Conservation (phyloP, 2,113 vertebrate genomes). For the Mirounga angustirostris region DNA sequence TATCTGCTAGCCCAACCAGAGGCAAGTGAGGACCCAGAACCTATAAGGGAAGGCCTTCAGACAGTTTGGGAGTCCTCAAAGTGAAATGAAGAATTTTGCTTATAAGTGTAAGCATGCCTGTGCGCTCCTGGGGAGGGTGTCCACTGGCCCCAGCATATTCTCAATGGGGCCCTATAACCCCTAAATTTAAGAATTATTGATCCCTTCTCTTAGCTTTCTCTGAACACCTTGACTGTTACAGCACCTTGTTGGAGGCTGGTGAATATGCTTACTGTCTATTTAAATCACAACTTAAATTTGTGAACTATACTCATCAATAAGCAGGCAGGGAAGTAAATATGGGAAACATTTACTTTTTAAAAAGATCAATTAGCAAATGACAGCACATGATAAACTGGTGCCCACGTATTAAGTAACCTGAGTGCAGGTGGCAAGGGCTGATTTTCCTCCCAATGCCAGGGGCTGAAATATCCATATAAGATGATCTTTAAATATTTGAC, state of each 20-base stretch:
- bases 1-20: neutral
- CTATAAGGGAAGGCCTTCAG: neutral
- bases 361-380: slow-evolving; percentile 64
- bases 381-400: neutral
- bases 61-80: neutral
- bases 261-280: neutral
- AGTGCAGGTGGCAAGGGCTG: slow-evolving; percentile 36
- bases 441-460: slow-evolving; percentile 75
- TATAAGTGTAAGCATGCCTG: neutral
- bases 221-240: neutral
- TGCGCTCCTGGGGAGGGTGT: neutral
- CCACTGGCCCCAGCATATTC: neutral
- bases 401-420: slow-evolving; percentile 54
- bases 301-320: slow-evolving; percentile 19
- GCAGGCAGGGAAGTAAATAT: slow-evolving; percentile 29
- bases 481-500: slow-evolving; percentile 89
- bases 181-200: neutral
- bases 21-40: neutral
- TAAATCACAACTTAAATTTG: slow-evolving; percentile 7
- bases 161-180: neutral
- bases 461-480: slow-evolving; percentile 81
- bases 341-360: neutral
- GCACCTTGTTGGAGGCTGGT: neutral
- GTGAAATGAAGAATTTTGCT: slow-evolving; percentile 2
- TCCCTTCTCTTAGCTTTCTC: neutral